Percentiles rank a stretch among this genome's conserved stretches.
Conservation (phyloP, 2,888 invertebrate species). For the Odontomyia ornata region DNA sequence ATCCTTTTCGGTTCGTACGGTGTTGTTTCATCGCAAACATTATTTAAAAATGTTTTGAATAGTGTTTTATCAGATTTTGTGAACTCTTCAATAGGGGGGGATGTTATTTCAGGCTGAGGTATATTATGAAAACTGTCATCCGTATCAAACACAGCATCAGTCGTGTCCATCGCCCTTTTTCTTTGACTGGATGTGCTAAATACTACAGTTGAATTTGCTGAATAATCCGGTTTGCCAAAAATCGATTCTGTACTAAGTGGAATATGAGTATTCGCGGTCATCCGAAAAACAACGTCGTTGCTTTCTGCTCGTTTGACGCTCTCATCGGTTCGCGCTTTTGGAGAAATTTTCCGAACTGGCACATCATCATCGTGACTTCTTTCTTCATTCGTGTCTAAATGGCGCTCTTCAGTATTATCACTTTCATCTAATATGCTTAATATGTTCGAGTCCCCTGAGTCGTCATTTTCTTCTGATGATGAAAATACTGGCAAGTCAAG, state of each 20-base stretch:
- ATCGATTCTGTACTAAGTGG: background rate
- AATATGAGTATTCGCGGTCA: background rate
- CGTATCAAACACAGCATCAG: background rate
- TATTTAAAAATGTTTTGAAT: constrained; percentile 31
- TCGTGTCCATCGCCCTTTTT: background rate
- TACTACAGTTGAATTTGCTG: constrained; percentile 21
- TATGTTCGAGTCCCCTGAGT: constrained; percentile 18
- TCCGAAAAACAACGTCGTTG: constrained; percentile 35
- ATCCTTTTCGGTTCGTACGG: background rate
- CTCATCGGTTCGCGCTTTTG: background rate
- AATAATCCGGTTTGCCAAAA: background rate
- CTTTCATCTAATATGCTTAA: constrained; percentile 41
- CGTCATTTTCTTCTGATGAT: constrained; percentile 25
- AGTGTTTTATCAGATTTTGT: constrained; percentile 41
- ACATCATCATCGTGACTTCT: background rate
- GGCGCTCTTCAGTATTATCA: constrained; percentile 23
- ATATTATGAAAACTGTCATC: background rate
- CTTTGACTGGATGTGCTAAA: constrained; percentile 20
- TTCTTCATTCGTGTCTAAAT: background rate
- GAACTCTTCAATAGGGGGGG: constrained; percentile 42
- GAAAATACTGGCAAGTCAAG: constrained; percentile 22
- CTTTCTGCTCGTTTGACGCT: background rate
- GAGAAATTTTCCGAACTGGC: constrained; percentile 26
- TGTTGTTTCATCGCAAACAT: constrained; percentile 12
- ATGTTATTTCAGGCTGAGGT: constrained; percentile 33